Evolutionary conservation across 2,888 invertebrate genomes (phyloP).

Genomic region (Melikaiella ostensackeni): DNA sequence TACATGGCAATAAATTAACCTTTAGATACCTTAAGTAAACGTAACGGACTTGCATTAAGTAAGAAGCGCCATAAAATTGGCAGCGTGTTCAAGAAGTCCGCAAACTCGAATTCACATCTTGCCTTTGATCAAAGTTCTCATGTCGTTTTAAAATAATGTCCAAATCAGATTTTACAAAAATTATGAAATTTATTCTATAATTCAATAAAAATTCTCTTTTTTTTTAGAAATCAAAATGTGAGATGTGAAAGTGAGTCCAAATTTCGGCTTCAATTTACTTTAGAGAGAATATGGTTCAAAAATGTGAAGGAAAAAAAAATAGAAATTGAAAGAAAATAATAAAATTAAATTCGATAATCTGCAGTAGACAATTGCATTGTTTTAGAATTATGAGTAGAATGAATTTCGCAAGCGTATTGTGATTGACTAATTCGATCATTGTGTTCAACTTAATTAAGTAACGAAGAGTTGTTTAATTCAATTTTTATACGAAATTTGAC

Average conservation of each 20-base stretch:
- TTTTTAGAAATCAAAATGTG: neutral
- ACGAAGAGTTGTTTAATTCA: conserved; percentile 38
- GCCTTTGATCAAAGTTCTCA: neutral
- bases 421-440: conserved; percentile 69
- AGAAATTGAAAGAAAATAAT: conserved; percentile 20
- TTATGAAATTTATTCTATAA: neutral
- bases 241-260: conserved; percentile 15
- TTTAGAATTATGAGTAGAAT: conserved; percentile 6
- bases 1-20: conserved; percentile 1
- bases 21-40: neutral
- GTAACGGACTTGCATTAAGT: neutral
- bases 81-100: conserved; percentile 27
- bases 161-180: neutral
- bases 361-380: conserved; percentile 5
- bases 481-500: neutral
- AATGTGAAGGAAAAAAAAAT: conserved; percentile 11
- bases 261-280: conserved; percentile 5
- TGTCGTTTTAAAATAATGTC: neutral
- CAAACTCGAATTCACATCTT: conserved; percentile 12
- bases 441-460: conserved; percentile 71
- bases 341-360: conserved; percentile 12
- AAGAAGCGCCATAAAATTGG: conserved; percentile 7
- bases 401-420: conserved; percentile 61
- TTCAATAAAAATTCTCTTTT: neutral
- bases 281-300: neutral